phyloP scores from a whole-genome alignment of 35 echinoderm and acorn worm genomes.

The Stichopus chloronotus region DNA sequence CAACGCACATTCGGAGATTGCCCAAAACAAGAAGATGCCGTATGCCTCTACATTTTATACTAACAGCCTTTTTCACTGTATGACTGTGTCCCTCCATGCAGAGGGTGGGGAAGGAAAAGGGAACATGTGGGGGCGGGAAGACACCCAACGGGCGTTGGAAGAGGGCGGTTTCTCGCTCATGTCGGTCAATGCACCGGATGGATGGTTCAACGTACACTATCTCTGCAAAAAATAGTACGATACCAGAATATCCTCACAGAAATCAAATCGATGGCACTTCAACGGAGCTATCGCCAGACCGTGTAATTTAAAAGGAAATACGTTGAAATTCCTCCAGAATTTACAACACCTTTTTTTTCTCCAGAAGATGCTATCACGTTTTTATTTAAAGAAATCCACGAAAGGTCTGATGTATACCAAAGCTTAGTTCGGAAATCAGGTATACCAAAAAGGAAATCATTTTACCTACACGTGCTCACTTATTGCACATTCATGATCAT shows the following conservation, averaged over 20 bases:
- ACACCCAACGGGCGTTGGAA: conserved; percentile 59
- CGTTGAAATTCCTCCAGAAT: no score
- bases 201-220: conserved; percentile 94
- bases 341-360: no score
- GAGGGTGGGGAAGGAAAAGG: conserved; percentile 80
- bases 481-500: no score
- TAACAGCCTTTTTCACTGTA: conserved; percentile 95
- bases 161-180: conserved; percentile 68
- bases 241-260: not conserved
- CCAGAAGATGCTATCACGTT: no score
- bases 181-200: conserved; percentile 59
- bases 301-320: not conserved
- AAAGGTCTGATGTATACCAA: no score
- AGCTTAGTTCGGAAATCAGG: no score
- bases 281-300: not conserved
- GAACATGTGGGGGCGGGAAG: conserved; percentile 92
- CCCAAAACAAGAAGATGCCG: conserved; percentile 84
- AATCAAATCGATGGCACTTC: not conserved
- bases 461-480: no score
- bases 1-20: conserved; percentile 84
- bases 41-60: conserved; percentile 95
- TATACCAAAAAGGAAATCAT: no score
- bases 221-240: conserved; percentile 71
- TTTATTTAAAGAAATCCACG: no score
- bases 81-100: conserved; percentile 79